Percentiles rank a stretch among this genome's conserved stretches.
Conservation (phyloP, 92 coral and sea anemone genomes). For the Ricordea florida region DNA sequence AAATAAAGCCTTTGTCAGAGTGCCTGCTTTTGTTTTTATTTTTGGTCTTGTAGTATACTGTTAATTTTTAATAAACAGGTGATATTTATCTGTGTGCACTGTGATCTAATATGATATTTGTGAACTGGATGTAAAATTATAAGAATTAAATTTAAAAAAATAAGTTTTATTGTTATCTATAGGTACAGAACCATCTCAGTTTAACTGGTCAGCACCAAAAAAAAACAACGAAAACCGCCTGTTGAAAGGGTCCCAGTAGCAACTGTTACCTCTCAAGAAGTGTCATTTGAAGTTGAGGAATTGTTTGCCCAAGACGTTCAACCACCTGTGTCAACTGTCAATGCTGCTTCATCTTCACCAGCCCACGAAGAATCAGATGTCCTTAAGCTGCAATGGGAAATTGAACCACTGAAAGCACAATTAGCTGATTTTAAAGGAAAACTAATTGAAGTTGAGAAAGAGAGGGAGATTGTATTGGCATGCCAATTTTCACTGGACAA, state of each 20-base stretch:
- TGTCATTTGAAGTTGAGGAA: constrained; percentile 17
- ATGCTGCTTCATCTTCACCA: background rate
- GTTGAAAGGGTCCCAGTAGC: constrained; percentile 12
- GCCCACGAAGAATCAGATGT: background rate
- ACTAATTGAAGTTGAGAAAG: background rate
- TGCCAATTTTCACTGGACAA: constrained; percentile 28
- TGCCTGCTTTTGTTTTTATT: too few species aligned
- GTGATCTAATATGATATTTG: background rate
- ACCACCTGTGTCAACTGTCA: constrained; percentile 6
- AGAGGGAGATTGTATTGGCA: background rate
- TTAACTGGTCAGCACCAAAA: background rate
- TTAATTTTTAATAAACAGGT: too few species aligned
- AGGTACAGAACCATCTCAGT: background rate
- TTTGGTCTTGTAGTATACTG: too few species aligned
- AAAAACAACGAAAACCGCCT: background rate
- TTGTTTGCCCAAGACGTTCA: constrained; percentile 6
- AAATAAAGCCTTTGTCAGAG: too few species aligned
- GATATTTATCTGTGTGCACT: background rate
- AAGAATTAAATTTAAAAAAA: background rate
- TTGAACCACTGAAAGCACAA: too few species aligned
- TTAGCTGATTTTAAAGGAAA: background rate
- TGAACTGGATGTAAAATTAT: background rate
- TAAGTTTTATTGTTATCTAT: background rate
- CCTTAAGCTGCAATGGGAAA: background rate
- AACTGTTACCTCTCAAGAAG: constrained; percentile 7